A percentile compares a stretch with the other conserved stretches of the same genome.
Conservation (phyloP, 1,140 invertebrate genomes). For the Campoletis sonorensis region DNA sequence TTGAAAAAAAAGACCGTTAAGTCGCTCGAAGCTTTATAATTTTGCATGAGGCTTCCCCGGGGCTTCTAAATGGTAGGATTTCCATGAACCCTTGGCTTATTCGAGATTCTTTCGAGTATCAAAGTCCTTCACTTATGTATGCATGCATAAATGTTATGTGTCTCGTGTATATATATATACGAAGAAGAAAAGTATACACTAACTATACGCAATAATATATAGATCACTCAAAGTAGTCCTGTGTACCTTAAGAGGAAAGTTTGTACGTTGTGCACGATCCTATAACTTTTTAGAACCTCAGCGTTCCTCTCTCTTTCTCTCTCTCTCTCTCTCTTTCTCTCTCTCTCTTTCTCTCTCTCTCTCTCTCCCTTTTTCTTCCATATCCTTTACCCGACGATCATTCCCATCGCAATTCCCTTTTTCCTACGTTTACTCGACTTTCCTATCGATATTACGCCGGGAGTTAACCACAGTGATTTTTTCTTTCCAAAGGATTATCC, state of each 20-base stretch:
- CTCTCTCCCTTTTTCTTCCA: constrained; percentile 10
- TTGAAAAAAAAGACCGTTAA: neutral
- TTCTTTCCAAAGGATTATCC: constrained; percentile 1
- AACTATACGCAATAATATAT: constrained; percentile 42
- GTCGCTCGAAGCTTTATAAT: neutral
- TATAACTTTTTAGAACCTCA: constrained; percentile 53
- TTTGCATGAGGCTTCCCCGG: neutral
- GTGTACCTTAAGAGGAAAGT: constrained; percentile 54
- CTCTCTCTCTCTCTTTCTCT: neutral
- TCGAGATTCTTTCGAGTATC: constrained; percentile 25
- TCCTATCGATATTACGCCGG: constrained; percentile 34
- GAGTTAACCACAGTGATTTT: neutral
- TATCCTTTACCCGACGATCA: constrained; percentile 34
- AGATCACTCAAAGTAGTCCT: constrained; percentile 32
- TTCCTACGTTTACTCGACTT: neutral
- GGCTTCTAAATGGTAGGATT: neutral
- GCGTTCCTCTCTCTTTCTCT: neutral
- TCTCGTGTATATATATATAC: neutral
- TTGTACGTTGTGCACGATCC: constrained; percentile 47
- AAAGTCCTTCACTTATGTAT: constrained; percentile 24
- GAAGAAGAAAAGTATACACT: constrained; percentile 15
- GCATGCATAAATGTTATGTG: neutral
- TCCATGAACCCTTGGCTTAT: constrained; percentile 3
- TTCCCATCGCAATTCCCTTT: constrained; percentile 22
- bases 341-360: neutral